Evolutionary conservation across 2,113 vertebrate genomes (phyloP).

Genomic region (Heterocephalus glaber): DNA sequence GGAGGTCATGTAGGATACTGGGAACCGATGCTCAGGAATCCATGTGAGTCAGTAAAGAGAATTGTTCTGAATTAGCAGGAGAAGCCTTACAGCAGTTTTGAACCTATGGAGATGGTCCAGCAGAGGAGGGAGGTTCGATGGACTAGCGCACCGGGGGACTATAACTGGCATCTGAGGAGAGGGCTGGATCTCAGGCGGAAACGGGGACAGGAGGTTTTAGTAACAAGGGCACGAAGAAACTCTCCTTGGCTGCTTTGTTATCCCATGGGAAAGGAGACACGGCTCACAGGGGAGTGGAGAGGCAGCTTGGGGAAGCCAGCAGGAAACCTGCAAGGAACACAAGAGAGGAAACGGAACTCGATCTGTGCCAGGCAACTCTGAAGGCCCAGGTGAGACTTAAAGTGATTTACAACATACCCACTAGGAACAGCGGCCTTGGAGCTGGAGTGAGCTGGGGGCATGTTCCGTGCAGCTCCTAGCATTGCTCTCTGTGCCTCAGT

Average conservation of each 20-base stretch:
- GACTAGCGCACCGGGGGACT: neutral
- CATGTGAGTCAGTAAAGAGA: neutral
- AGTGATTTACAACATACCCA: neutral
- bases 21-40: neutral
- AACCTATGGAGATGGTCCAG: neutral
- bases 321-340: neutral
- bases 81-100: neutral
- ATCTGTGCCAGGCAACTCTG: fast-evolving
- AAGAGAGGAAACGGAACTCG: fast-evolving
- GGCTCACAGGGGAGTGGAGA: neutral
- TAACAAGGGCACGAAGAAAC: neutral
- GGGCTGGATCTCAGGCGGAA: neutral
- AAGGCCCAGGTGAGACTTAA: neutral
- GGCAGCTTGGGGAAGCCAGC: neutral
- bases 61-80: neutral
- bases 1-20: neutral
- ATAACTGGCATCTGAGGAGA: neutral
- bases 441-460: no score
- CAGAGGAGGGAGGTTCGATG: no score
- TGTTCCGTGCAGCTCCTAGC: neutral
- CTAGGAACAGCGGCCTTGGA: neutral
- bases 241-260: neutral
- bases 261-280: neutral
- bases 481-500: neutral
- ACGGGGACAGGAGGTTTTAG: neutral